Evolutionary conservation across 2,888 invertebrate species (phyloP).

Genomic region (Hypena proboscidalis): DNA sequence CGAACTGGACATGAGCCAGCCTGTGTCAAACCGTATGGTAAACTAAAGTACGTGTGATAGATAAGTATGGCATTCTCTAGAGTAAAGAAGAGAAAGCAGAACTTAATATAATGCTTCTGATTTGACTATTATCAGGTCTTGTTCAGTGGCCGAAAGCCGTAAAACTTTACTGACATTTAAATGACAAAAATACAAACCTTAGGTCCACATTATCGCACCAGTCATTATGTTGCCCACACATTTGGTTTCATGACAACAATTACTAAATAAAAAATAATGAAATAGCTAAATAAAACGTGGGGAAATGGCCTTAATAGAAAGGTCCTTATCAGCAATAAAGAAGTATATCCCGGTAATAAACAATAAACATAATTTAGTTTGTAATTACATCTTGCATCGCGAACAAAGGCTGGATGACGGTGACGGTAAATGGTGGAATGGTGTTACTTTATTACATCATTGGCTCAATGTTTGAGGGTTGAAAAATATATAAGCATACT

Average conservation of each 20-base stretch:
- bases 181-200: slow-evolving; percentile 22
- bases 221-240: not conserved
- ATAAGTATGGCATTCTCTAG: too few relatives aligned
- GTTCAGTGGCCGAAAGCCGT: too few relatives aligned
- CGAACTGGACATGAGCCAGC: too few relatives aligned
- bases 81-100: too few relatives aligned
- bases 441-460: too few relatives aligned
- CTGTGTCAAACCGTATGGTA: too few relatives aligned
- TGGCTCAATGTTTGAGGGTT: too few relatives aligned
- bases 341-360: slow-evolving; percentile 40
- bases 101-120: too few relatives aligned
- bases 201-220: too few relatives aligned
- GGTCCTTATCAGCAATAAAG: slow-evolving; percentile 43
- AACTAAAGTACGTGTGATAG: too few relatives aligned
- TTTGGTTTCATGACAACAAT: slow-evolving; percentile 40
- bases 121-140: too few relatives aligned
- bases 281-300: slow-evolving; percentile 36
- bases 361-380: slow-evolving; percentile 31
- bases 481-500: too few relatives aligned
- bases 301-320: slow-evolving; percentile 42
- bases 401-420: slow-evolving; percentile 30
- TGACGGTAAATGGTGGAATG: not conserved
- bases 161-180: slow-evolving; percentile 1
- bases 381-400: slow-evolving; percentile 45
- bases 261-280: slow-evolving; percentile 41